Evolutionary conservation across 2,888 invertebrate species (phyloP), one percentile per base, ranked within the genome.

Genomic region (Leptodirus hochenwartii): DNA sequence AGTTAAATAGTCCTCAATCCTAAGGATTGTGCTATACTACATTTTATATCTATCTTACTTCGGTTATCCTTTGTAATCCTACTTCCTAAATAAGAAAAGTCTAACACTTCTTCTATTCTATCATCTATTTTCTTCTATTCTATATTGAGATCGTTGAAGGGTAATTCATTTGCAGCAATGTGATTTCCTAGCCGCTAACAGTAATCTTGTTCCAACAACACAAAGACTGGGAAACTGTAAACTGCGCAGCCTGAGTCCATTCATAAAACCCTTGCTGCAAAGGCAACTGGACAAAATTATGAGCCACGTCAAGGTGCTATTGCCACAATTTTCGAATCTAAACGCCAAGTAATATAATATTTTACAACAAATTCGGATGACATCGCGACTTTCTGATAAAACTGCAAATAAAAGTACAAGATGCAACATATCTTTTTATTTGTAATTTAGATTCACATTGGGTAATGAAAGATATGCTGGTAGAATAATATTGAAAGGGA

Each of bases 281-380:
- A 41, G 47, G 25, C 52, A 55, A 34, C 39, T 51, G 6, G 43
- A 45, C 15, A 45, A 39, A 22, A 47, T 53, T 25, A 33, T 50
- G 14, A 38, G 36, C 9, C 42, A 46, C 14, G 41, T 54, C 4
- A 38, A 46, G 15, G 38, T 44, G 12, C 35, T 51, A 8, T 49
- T 52, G 45, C 52, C 54, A 3, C 54, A 55, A 35, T 55, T 54
- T 39, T 38, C 46, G 1, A 36, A 46, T 17, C 44, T 47, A 22
- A 38, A 41, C 27, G 43, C 43, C 35, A 50, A 47, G 47, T 47
- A 39, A 32, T 29, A 34, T 17, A 5, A 13, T 13, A 15, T 33
- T 27, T 20, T 17, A 31, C n/a, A 24, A 28, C 8, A 16, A 6
- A 11, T 30, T 26, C n/a, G 9, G 6, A 14, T 27, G 9, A n/a